A percentile compares a stretch with the other conserved stretches of the same genome.
These are phyloP conservation scores for Calyptommatus sinebrachiatus DNA, from an alignment of 2,113 vertebrate species.

Conservation along the genomic window DNA sequence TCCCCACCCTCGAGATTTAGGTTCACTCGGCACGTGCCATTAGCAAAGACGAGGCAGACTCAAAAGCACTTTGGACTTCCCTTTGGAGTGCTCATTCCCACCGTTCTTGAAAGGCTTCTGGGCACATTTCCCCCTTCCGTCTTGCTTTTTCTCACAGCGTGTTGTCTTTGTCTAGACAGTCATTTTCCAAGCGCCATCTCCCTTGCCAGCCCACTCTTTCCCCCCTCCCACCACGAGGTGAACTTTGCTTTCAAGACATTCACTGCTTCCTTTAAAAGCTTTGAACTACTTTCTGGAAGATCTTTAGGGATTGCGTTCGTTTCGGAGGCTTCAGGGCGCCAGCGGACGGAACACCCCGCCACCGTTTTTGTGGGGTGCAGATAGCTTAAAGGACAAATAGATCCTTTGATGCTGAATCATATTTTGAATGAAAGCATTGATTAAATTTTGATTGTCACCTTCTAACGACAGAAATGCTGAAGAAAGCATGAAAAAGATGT, in stretches of 20 bases:
- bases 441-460: background rate
- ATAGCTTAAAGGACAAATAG: background rate
- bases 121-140: constrained; percentile 18
- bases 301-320: background rate
- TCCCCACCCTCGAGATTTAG: constrained; percentile 32
- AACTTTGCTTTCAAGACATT: constrained; percentile 45
- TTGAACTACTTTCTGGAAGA: constrained; percentile 13
- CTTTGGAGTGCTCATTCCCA: constrained; percentile 13
- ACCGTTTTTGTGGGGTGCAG: no score
- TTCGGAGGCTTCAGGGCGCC: background rate
- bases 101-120: constrained; percentile 14
- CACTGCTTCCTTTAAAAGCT: constrained; percentile 27
- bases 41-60: constrained; percentile 36
- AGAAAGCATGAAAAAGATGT: background rate
- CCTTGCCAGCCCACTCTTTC: background rate
- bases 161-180: constrained; percentile 43
- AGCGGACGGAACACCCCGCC: background rate
- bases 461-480: background rate
- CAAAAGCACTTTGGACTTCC: constrained; percentile 39
- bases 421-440: background rate
- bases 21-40: constrained; percentile 8
- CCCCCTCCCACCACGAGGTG: background rate
- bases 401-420: background rate
- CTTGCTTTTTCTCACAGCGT: constrained; percentile 28
- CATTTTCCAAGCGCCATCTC: constrained; percentile 4